Percentiles rank a stretch among this genome's conserved stretches.
phyloP scores from a whole-genome alignment of 2,797 vertebrate genomes.

The Galagoides demidoff region DNA sequence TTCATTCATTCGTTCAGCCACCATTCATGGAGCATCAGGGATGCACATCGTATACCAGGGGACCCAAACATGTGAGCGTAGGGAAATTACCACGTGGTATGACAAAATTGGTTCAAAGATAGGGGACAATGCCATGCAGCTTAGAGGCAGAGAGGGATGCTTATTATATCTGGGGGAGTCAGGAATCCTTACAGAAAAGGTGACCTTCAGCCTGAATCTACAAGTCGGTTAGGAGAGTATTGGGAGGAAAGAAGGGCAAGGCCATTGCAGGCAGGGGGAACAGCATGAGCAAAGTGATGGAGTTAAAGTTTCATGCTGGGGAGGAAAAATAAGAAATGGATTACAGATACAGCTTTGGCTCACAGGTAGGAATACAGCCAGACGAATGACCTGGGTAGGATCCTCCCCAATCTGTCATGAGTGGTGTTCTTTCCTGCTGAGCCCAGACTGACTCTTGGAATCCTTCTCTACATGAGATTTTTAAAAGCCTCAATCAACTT shows the following conservation, averaged over 20 bases:
- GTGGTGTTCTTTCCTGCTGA: not conserved
- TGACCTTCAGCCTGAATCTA: slow-evolving; percentile 4
- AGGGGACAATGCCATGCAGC: not conserved
- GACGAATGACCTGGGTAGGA: not conserved
- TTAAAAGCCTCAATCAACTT: not conserved
- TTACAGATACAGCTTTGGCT: not conserved
- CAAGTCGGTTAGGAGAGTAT: not conserved
- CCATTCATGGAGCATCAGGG: not conserved
- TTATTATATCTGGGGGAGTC: not conserved
- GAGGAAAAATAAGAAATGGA: not conserved
- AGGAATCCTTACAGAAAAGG: not conserved
- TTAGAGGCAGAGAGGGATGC: slow-evolving; percentile 11
- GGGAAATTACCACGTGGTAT: slow-evolving; percentile 23
- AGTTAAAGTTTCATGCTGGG: not conserved
- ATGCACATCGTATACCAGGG: not conserved
- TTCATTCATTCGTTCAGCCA: not conserved
- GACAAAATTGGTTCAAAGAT: slow-evolving; percentile 50
- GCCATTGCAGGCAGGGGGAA: not conserved
- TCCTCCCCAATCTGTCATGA: not conserved
- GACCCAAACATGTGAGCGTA: slow-evolving; percentile 4
- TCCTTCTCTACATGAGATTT: not conserved
- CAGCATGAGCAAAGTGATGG: not conserved
- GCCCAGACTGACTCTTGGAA: not conserved
- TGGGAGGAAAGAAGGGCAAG: not conserved
- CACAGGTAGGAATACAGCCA: not conserved